Percentiles rank a stretch among this genome's conserved stretches.
phyloP scores from a whole-genome alignment of 30 jellyfish, hydroid and myxozoan genomes.

The Rhopilema esculentum region DNA sequence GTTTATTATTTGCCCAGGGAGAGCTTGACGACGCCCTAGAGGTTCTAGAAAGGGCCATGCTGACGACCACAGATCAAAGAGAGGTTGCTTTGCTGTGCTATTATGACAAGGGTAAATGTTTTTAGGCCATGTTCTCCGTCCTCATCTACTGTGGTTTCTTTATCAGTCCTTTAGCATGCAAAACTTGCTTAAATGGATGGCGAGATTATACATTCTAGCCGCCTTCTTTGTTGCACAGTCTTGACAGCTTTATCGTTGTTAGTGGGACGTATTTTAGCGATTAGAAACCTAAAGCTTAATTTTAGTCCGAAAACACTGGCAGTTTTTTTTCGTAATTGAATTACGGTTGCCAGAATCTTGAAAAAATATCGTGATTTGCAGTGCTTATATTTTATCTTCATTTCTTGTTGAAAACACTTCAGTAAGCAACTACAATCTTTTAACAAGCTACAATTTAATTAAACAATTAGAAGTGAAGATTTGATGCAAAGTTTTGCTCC shows the following conservation, averaged over 20 bases:
- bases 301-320: not conserved
- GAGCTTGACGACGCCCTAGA: slow-evolving; percentile 85
- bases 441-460: no score
- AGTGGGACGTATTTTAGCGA: not conserved
- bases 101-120: slow-evolving; percentile 84
- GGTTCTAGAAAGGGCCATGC: slow-evolving; percentile 80
- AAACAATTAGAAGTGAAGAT: no score
- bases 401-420: not conserved
- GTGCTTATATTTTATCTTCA: not conserved
- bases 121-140: no score
- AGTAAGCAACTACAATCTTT: not conserved
- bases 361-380: not conserved
- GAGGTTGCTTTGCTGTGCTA: slow-evolving; percentile 88
- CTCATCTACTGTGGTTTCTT: no score
- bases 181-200: no score
- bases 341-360: not conserved
- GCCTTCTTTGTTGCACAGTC: not conserved
- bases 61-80: slow-evolving; percentile 82
- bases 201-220: no score
- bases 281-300: not conserved
- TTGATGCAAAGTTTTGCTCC: no score
- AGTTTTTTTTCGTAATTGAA: not conserved
- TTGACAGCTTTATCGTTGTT: not conserved
- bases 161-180: no score
- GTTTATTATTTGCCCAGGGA: slow-evolving; percentile 63